Base-by-base conservation (phyloP, 2,113 vertebrate species). In the Camelus dromedarius region DNA sequence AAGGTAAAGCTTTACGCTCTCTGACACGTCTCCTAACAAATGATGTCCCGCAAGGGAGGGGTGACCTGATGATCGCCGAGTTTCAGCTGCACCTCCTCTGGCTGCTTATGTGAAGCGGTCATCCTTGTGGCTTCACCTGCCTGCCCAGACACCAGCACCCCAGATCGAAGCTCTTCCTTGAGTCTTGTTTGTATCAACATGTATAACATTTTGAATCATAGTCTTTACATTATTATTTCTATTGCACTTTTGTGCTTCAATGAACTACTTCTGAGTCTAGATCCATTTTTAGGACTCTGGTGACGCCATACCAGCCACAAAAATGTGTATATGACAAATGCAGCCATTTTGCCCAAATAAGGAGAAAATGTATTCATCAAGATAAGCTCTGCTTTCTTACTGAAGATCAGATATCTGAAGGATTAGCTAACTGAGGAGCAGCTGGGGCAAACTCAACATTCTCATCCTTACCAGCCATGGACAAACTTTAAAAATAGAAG, bases 401-500 rank as follows among this genome's bases (percentile, higher is more conserved):
- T 79, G 22, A 69, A 60, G 62, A 26, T 26, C 32, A 62, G 52
- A 14, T 60, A 20, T 48, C 62, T 35, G 48, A 92, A 79, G n/a
- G 54, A 12, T 79, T 30, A 52, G 38, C 15, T 58, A 69, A 48
- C 50, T 35, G 42, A 93, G 82, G 60, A 42, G 52, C 46, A 69
- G 8, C 42, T 58, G 24, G 35, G 20, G 2, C 3, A 15, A 64
- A 70, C 26, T 18, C 28, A 56, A 52, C 7, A 28, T 81, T 35
- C 22, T 3, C 19, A 22, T 66, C 35, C 80, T 77, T 35, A 13
- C 52, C 28, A 32, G 64, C 32, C 19, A 12, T 7, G 32, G 66
- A 28, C 46, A 80, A 4, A 89, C 54, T 77, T 87, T 72, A 92
- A 95, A 87, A 82, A 46, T 9, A 60, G 35, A 79, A 93, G 18